Evolutionary conservation across 1,140 invertebrate species (phyloP).

Genomic region (Drosophila persimilis): DNA sequence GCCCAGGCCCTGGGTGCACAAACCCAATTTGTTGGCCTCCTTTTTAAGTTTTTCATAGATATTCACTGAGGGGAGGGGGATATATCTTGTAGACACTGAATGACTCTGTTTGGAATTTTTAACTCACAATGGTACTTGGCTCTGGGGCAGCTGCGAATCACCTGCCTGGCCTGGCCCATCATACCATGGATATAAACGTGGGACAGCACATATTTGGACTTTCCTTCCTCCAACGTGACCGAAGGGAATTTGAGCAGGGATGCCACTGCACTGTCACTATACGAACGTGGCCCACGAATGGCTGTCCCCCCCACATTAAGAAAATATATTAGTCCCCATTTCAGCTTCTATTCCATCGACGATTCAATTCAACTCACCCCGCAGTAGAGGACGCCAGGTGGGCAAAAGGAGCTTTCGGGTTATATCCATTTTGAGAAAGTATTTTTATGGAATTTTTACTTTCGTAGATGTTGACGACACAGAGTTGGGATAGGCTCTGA

Average conservation of each 20-base stretch:
- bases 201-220: conserved; percentile 52
- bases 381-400: conserved; percentile 31
- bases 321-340: neutral
- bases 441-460: conserved; percentile 5
- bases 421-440: conserved; percentile 42
- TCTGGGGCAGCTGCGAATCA: conserved; percentile 33
- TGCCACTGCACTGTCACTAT: conserved; percentile 14
- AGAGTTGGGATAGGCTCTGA: neutral
- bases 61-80: conserved; percentile 27
- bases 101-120: neutral
- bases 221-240: conserved; percentile 35
- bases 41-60: conserved; percentile 45
- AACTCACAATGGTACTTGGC: conserved; percentile 61
- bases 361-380: conserved; percentile 4
- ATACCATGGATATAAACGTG: conserved; percentile 60
- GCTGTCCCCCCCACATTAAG: conserved; percentile 1
- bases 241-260: conserved; percentile 26
- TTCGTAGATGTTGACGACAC: conserved; percentile 2
- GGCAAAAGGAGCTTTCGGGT: conserved; percentile 31
- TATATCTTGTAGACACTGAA: neutral
- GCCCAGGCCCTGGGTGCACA: conserved; percentile 57
- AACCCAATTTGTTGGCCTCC: conserved; percentile 24
- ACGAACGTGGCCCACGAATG: conserved; percentile 7
- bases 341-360: neutral
- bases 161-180: conserved; percentile 32